Conservation (phyloP, 2,797 vertebrate species). For the Gallinago solitaria region DNA sequence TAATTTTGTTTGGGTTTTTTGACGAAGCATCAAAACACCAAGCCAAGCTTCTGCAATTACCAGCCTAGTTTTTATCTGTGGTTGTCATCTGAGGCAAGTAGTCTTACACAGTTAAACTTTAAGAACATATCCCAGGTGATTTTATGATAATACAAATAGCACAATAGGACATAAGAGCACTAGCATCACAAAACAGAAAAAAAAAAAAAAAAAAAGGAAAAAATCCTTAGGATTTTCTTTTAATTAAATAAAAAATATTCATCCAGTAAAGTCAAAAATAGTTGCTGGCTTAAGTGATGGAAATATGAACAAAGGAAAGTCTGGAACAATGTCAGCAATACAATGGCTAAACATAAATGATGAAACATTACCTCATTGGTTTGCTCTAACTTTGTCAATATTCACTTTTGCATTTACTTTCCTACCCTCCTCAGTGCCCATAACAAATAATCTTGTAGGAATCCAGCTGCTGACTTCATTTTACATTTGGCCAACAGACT, state of each 20-base stretch:
- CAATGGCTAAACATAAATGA: not conserved
- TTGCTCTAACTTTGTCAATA: not conserved
- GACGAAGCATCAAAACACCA: not conserved
- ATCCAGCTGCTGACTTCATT: not conserved
- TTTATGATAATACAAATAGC: not conserved
- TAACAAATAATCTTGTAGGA: not conserved
- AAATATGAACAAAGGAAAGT: rapidly evolving
- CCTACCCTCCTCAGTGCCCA: not conserved
- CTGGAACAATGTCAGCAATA: not conserved
- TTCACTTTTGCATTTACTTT: not conserved
- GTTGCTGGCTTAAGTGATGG: not conserved
- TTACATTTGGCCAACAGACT: not conserved
- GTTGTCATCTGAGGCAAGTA: not conserved
- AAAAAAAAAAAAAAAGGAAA: rapidly evolving
- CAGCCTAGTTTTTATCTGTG: not conserved
- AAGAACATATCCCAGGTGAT: not conserved
- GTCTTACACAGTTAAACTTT: not conserved
- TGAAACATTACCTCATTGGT: not conserved
- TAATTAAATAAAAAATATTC: not conserved
- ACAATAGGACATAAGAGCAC: not conserved
- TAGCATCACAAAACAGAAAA: not conserved
- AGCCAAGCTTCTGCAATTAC: not conserved
- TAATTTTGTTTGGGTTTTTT: not conserved
- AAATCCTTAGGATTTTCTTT: not conserved
- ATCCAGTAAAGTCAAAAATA: not conserved